Base-by-base conservation (phyloP, 2,113 vertebrate species). In the Lates calcarifer region DNA sequence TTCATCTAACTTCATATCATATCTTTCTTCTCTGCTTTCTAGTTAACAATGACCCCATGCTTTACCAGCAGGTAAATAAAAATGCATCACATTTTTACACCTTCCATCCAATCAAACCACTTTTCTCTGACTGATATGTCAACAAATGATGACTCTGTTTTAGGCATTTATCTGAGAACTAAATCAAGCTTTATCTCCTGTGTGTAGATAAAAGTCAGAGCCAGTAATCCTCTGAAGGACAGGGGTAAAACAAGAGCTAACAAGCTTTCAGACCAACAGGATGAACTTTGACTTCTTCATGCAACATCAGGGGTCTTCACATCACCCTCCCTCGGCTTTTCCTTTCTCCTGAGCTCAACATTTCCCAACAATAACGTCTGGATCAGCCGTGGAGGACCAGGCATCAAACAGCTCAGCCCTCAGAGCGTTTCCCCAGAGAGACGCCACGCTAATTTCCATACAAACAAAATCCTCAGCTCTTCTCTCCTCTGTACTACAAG, bases 401-500 rank as follows among this genome's bases (percentile, higher is more conserved):
- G 87, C 87, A 88, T 93, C 92, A 93, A 93, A 92, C 88, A 61
- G 60, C 70, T 69, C 67, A 73, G 66, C 67, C 60, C 20, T 60
- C 53, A 6, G 26, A 79, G 70, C 0, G 0, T 53, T 26, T 82
- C 83, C 81, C 78, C 67, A 55, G 85, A 85, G 87, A 71, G 62
- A 69, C 45, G 20, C 69, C 79, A 0, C 20, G 1, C 85, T 89
- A 72, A 93, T 94, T 93, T 93, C 84, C 92, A 94, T 94, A 83
- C 84, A 90, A 91, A 93, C 90, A 83, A 88, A 91, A 83, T 77
- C 85, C 56, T 72, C 55, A 33, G 85, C 83, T 81, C 74, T 3
- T 41, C 58, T 78, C 65, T 85, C 72, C 74, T 64, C 89, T 91
- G 90, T 91, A 84, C 81, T 79, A 95, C 92, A 93, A 91, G 90